Conservation (phyloP, 2,888 invertebrate species). For the Rhynchonema sp. region DNA sequence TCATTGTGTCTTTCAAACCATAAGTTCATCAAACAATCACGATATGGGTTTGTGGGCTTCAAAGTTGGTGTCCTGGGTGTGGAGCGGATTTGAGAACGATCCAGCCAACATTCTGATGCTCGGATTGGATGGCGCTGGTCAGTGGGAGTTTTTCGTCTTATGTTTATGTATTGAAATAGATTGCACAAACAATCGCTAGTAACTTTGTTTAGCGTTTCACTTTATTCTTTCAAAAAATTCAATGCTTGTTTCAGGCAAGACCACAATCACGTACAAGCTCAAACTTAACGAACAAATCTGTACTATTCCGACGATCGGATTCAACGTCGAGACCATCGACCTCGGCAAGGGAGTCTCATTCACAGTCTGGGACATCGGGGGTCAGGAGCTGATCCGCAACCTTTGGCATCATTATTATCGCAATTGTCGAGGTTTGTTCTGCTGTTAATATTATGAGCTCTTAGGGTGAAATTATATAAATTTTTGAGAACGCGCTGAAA, state of each 20-base stretch:
- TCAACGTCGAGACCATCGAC: slow-evolving; percentile 29
- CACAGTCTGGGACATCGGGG: slow-evolving; percentile 32
- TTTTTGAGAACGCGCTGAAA: too few relatives aligned
- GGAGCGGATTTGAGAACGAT: too few relatives aligned
- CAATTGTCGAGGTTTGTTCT: slow-evolving; percentile 21
- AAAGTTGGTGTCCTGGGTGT: too few relatives aligned
- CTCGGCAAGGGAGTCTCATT: slow-evolving; percentile 26
- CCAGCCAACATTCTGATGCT: too few relatives aligned
- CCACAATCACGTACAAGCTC: slow-evolving; percentile 29
- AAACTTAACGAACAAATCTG: slow-evolving; percentile 27
- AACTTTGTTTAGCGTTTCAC: neutral
- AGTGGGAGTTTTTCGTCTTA: too few relatives aligned
- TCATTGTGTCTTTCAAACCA: too few relatives aligned
- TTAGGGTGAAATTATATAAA: too few relatives aligned
- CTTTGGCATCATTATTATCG: slow-evolving; percentile 29
- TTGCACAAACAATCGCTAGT: too few relatives aligned
- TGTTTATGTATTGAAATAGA: too few relatives aligned
- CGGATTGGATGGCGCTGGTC: too few relatives aligned
- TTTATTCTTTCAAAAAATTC: neutral
- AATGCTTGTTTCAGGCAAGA: slow-evolving; percentile 22
- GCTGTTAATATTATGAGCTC: neutral
- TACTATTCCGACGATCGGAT: slow-evolving; percentile 30
- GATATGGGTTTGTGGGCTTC: too few relatives aligned
- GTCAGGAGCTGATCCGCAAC: slow-evolving; percentile 26
- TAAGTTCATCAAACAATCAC: too few relatives aligned